Evolutionary conservation across 2,113 vertebrate genomes (phyloP), one percentile per base, ranked within the genome.

Genomic region (Platichthys stellatus): DNA sequence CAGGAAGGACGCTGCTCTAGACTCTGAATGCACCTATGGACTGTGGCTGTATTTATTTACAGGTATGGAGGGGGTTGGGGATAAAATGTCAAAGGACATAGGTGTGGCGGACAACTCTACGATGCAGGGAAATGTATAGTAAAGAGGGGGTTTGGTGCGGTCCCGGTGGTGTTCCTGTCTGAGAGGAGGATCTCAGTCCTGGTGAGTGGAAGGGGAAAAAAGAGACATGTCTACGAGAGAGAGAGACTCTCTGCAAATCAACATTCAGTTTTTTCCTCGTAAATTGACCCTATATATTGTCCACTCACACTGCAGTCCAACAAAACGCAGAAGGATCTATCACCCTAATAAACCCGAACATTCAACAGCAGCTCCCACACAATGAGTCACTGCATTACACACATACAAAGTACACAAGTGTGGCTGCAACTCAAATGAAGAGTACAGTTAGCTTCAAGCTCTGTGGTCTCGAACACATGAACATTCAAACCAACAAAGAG

Each of bases 41-140:
- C 63, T 63, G 66, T 63, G 82, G 71, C 73, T 84, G 72, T 78
- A 76, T 81, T 85, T 91, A 90, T 90, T 88, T 90, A 92, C 90
- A 92, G 67, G 75, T 76, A 76, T 71, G 23, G 75, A 23, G 65
- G 51, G 69, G 81, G 71, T 31, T 56, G 62, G 80, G 69, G 87
- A 70, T 66, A 81, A 79, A 21, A 80, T 62, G 72, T 78, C 73
- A 67, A 66, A 61, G 63, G 60, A 66, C 58, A 57, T 40, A 74
- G 18, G 67, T 80, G 83, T 87, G 71, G 78, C 67, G 74, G 83
- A 85, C 77, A 88, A 84, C 35, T 80, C 63, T 85, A 81, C 59
- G 21, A 80, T 77, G 45, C 67, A 66, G 28, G 71, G 71, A 84
- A 73, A 69, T 69, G 72, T 88, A 85, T 86, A 67, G 71, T 82